Conservation (phyloP, 2,797 vertebrate genomes). For the Hapalemur alaotrensis region DNA sequence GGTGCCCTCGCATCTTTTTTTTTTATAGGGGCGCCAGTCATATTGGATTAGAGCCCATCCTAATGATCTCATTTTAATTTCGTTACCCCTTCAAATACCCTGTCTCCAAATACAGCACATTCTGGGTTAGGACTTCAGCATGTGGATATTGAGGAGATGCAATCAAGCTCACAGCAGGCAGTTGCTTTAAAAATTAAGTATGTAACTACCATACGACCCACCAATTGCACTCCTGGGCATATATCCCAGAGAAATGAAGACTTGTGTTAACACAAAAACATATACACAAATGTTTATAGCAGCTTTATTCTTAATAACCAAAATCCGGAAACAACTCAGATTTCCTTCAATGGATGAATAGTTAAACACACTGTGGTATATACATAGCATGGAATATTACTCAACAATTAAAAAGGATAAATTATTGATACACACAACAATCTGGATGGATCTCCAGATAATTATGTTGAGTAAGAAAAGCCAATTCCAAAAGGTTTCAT, state of each 20-base stretch:
- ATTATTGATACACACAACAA: neutral
- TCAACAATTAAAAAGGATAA: neutral
- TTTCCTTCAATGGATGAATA: neutral
- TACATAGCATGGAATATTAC: neutral
- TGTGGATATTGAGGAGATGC: neutral
- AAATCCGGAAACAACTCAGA: neutral
- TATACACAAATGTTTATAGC: neutral
- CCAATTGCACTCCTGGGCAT: neutral
- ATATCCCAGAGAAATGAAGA: neutral
- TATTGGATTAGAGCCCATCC: no score
- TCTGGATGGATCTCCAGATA: neutral
- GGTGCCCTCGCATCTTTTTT: no score
- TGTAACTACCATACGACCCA: no score
- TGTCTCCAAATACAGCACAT: neutral
- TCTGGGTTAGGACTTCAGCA: neutral
- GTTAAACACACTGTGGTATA: neutral
- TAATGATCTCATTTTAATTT: no score
- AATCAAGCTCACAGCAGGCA: neutral
- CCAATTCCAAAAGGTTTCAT: neutral
- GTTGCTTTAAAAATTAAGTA: neutral
- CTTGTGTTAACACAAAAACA: neutral
- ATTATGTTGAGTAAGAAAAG: neutral
- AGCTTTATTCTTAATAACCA: neutral
- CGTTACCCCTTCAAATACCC: no score
- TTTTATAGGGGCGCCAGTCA: no score